Base-by-base conservation (phyloP, 2,888 invertebrate species). In the Oscheius sp. region DNA sequence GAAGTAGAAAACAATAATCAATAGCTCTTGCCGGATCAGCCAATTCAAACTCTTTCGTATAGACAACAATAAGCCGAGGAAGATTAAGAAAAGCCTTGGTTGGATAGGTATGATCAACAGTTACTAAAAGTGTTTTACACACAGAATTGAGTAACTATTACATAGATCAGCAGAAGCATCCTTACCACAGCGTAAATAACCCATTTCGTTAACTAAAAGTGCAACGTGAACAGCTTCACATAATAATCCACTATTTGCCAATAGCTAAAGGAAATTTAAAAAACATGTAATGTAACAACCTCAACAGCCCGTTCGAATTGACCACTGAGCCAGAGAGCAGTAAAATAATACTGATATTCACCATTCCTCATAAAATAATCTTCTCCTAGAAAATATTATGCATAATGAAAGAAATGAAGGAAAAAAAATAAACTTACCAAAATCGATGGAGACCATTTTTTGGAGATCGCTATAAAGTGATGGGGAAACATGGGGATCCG, bases 11-110 rank as follows among this genome's bases (percentile, higher is more conserved):
- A 73, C 81, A 87, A 72, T 87, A 87, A 71, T 85, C 85, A 56
- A 87, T 78, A 0, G 87, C 82, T 23, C 82, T 78, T 9, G 75
- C 75, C 21, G 85, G 79, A 68, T 87, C 87, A 25, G 75, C 72
- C 61, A 87, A 59, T 56, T 87, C 87, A 63, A 87, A 87, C 18
- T 77, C 78, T 74, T 87, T 87, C 9, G 86, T 86, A 75, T 85
- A 87, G 35, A 81, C 73, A 35, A 86, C 82, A 46, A 87, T 76
- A 12, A 87, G 73, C 12, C 86, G 79, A 1, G 86, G 85, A 43
- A 87, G 80, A 76, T 87, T 87, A 58, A 87, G 73, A 56, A 72
- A 76, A 69, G 82, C 82, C n/a, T 79, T 73, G 7, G 81, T 83
- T 21, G 84, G 79, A 23, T 85, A 77, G 27, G 79, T 63, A 7